phyloP scores from a whole-genome alignment of 1,140 invertebrate genomes.

The Whitmania pigra region DNA sequence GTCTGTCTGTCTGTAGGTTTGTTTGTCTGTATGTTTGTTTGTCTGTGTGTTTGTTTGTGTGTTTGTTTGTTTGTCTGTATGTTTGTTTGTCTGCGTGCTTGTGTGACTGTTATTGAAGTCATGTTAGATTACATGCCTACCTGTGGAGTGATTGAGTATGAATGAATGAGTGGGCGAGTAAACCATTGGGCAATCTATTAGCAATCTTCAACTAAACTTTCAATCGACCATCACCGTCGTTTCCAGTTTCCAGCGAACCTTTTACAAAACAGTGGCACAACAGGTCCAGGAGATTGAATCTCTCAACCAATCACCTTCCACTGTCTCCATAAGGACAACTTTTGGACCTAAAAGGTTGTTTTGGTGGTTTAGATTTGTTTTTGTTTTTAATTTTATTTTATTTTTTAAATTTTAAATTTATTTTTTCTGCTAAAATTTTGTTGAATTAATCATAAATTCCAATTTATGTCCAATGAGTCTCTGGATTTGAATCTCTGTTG shows the following conservation, averaged over 20 bases:
- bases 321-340: not conserved
- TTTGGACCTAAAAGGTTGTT: not conserved
- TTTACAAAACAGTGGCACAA: constrained; percentile 10
- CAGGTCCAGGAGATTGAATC: constrained; percentile 13
- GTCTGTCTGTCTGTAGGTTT: not conserved
- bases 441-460: not conserved
- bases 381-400: not conserved
- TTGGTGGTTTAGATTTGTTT: not conserved
- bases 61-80: not conserved
- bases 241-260: constrained; percentile 17
- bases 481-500: not conserved
- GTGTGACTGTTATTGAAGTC: too few species aligned
- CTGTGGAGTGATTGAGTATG: constrained; percentile 16
- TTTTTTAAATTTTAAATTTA: not conserved
- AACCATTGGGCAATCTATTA: not conserved
- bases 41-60: not conserved
- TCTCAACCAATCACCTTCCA: constrained; percentile 4
- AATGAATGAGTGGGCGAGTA: not conserved
- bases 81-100: too few species aligned
- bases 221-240: not conserved
- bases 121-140: too few species aligned
- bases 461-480: not conserved
- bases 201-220: too few species aligned
- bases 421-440: not conserved
- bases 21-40: too few species aligned